phyloP scores from a whole-genome alignment of 2,113 vertebrate genomes.

The Petrocephalus zakoni region DNA sequence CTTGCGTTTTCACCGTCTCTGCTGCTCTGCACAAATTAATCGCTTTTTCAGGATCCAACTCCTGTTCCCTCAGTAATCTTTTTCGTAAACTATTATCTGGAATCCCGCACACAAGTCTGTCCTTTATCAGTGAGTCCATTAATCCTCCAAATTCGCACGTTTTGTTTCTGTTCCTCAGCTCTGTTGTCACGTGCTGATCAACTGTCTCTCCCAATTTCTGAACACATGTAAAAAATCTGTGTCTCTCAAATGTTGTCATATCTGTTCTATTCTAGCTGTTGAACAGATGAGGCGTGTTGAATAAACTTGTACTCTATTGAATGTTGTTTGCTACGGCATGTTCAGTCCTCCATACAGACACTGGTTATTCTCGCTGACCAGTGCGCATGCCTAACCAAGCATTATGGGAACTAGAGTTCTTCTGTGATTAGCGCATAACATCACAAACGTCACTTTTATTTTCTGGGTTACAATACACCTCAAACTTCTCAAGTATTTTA shows the following conservation, averaged over 20 bases:
- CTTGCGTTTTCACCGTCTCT: slow-evolving; percentile 17
- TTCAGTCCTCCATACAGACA: no score
- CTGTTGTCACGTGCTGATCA: slow-evolving; percentile 22
- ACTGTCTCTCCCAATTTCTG: slow-evolving; percentile 12
- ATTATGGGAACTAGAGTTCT: no score
- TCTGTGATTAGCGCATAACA: no score
- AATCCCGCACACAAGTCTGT: slow-evolving; percentile 32
- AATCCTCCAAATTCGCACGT: slow-evolving; percentile 28
- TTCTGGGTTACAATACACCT: slow-evolving; percentile 21
- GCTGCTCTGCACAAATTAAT: slow-evolving; percentile 22
- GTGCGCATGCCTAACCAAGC: no score
- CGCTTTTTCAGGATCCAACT: slow-evolving; percentile 22
- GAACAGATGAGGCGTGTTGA: no score
- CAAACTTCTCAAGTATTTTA: slow-evolving; percentile 21
- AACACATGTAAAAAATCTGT: slow-evolving; percentile 24
- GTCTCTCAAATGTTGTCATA: slow-evolving; percentile 13
- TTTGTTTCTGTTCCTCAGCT: slow-evolving; percentile 11
- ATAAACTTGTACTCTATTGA: no score
- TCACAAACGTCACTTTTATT: slow-evolving; percentile 2
- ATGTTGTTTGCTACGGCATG: no score
- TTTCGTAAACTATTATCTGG: slow-evolving; percentile 25
- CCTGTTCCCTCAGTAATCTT: slow-evolving; percentile 23
- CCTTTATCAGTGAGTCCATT: slow-evolving; percentile 25
- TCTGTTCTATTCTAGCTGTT: no score
- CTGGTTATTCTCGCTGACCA: no score